phyloP scores from a whole-genome alignment of 2,113 vertebrate species.

The Aegotheles bennettii region DNA sequence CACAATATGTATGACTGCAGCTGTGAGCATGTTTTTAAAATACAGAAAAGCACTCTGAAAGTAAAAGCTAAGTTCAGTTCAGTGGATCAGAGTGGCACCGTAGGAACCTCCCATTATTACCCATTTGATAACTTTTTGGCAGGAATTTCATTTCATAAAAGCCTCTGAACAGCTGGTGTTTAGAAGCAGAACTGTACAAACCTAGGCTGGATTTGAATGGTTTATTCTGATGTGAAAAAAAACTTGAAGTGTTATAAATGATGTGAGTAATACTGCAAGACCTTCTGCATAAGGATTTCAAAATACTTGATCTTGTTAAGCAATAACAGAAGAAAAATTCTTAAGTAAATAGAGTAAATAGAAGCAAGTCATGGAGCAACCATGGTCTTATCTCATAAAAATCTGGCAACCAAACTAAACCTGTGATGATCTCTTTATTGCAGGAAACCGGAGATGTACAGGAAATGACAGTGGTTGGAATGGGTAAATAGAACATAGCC shows the following conservation, averaged over 20 bases:
- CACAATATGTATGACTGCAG: neutral
- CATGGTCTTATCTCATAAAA: neutral
- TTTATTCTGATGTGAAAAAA: neutral
- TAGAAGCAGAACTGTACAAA: neutral
- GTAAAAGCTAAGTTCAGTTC: neutral
- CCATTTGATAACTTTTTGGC: neutral
- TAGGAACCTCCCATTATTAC: neutral
- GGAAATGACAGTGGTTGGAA: neutral
- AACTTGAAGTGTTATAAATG: neutral
- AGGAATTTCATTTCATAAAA: neutral
- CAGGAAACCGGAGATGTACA: neutral
- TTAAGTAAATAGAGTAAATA: too few relatives aligned
- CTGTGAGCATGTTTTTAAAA: neutral
- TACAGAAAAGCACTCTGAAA: neutral
- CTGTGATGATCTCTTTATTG: neutral
- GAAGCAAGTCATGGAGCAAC: neutral
- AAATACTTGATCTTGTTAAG: neutral
- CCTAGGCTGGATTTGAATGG: neutral
- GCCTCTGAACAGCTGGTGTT: neutral
- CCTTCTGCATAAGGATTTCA: neutral
- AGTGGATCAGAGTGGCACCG: neutral
- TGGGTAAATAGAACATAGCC: neutral
- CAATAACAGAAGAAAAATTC: neutral
- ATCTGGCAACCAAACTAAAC: neutral
- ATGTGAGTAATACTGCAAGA: neutral